phyloP scores from a whole-genome alignment of 64 coral and sea anemone species.

The Catalaphyllia jardinei region DNA sequence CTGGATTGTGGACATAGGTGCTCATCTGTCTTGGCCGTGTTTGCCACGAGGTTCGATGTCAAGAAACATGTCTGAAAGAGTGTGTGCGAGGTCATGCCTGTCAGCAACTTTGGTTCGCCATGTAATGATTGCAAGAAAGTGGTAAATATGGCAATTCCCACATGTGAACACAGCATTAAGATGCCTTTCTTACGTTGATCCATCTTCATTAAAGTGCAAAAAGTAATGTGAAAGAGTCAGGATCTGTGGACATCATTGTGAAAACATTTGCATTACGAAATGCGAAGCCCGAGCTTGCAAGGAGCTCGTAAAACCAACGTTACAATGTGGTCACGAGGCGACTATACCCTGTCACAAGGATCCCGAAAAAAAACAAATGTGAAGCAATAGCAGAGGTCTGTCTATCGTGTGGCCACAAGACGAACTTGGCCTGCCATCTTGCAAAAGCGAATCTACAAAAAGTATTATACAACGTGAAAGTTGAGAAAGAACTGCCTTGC shows the following conservation, averaged over 20 bases:
- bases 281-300: constrained; percentile 53
- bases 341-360: not conserved
- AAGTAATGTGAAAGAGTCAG: constrained; percentile 38
- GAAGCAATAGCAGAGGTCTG: not conserved
- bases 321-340: constrained; percentile 14
- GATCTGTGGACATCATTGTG: constrained; percentile 65
- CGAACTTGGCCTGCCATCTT: not conserved
- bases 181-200: not conserved
- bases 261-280: constrained; percentile 3
- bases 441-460: not conserved
- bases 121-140: constrained; percentile 5
- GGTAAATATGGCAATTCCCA: constrained; percentile 1
- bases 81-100: constrained; percentile 34
- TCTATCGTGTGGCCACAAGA: constrained; percentile 36
- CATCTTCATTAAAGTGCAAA: not conserved
- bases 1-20: constrained; percentile 54
- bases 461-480: not conserved
- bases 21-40: not conserved
- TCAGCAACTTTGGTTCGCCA: not conserved
- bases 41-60: not conserved
- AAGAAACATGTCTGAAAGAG: not conserved
- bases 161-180: constrained; percentile 13
- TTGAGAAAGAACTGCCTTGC: constrained; percentile 15
- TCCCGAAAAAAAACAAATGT: constrained; percentile 5
- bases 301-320: not conserved